Base-by-base conservation (phyloP, 2,113 vertebrate genomes). In the Alces alces region DNA sequence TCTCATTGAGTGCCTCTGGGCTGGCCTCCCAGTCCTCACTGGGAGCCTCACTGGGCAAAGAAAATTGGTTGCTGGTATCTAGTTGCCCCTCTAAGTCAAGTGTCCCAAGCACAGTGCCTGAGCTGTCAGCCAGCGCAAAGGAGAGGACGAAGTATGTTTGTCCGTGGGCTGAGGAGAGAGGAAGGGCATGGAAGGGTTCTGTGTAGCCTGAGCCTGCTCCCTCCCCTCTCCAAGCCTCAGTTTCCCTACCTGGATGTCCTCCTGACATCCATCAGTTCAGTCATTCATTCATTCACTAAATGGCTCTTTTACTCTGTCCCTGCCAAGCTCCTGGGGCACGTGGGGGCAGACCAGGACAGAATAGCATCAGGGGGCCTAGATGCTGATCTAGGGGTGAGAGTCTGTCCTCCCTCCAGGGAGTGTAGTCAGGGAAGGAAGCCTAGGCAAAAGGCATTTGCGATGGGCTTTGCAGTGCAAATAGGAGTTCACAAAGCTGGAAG, bases 21-120 rank as follows among this genome's bases (percentile, higher is more conserved):
- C 45, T 2, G 27, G 91, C 36, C 4, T 2, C n/a, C 60, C 30
- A 47, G 66, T 54, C 36, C 66, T 43, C 43, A 6, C 25, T 16
- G 28, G 14, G 33, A 96, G n/a, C 15, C 33, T 88, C 52, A 17
- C 0, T 27, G 50, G 23, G 54, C 61, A 58, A 33, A 84, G 39
- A 21, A 2, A 19, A 57, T 14, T 12, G n/a, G n/a, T 6, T n/a
- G 21, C 66, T 15, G 1, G 64, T 0, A 0, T 45, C 55, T 28
- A 52, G 33, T 39, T 66, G 43, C 30, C 79, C 6, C 36, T 7
- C 8, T 61, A 16, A 15, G 21, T 30, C 21, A 52, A 12, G 4
- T 9, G 33, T 52, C 28, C 80, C 55, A 54, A 54, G 2, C 61
- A 7, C 58, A 86, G 47, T 36, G 43, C 30, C 50, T 54, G 43